phyloP scores from a whole-genome alignment of 2,113 vertebrate species.

The Hymenochirus boettgeri region DNA sequence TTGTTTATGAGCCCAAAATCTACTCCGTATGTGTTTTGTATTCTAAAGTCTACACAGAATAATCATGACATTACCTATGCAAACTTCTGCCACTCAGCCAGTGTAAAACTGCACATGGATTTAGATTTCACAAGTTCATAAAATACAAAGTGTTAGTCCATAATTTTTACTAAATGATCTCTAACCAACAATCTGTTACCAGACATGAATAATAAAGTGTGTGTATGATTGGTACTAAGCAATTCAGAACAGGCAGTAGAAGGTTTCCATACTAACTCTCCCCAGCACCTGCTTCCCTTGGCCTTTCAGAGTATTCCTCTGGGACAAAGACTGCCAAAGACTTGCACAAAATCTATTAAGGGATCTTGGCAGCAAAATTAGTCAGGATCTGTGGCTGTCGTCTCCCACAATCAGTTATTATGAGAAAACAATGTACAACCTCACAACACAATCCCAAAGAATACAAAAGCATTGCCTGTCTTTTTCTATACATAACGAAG shows the following conservation, averaged over 20 bases:
- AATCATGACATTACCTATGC: too few species aligned
- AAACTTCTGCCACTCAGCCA: too few species aligned
- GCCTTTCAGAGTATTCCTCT: conserved; percentile 18
- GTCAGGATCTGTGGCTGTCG: conserved; percentile 14
- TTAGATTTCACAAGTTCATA: too few species aligned
- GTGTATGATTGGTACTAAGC: conserved; percentile 3
- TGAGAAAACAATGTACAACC: conserved; percentile 14
- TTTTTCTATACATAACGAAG: not conserved
- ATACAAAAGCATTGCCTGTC: conserved; percentile 1
- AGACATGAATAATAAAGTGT: conserved; percentile 12
- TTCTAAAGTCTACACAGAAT: too few species aligned
- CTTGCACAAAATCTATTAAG: conserved; percentile 32
- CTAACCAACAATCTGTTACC: too few species aligned
- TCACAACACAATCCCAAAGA: conserved; percentile 1
- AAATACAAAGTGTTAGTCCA: too few species aligned
- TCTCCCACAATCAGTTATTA: conserved; percentile 21
- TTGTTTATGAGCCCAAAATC: too few species aligned
- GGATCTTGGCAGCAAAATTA: conserved; percentile 33
- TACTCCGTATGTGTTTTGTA: too few species aligned
- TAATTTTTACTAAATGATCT: too few species aligned
- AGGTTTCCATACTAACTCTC: conserved; percentile 6
- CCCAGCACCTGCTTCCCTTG: conserved; percentile 23
- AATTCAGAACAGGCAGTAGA: conserved; percentile 11
- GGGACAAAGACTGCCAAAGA: conserved; percentile 25
- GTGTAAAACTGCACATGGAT: too few species aligned